Evolutionary conservation across 2,113 vertebrate genomes (phyloP), one percentile per base, ranked within the genome.

Genomic region (Sarotherodon lohbergeri): DNA sequence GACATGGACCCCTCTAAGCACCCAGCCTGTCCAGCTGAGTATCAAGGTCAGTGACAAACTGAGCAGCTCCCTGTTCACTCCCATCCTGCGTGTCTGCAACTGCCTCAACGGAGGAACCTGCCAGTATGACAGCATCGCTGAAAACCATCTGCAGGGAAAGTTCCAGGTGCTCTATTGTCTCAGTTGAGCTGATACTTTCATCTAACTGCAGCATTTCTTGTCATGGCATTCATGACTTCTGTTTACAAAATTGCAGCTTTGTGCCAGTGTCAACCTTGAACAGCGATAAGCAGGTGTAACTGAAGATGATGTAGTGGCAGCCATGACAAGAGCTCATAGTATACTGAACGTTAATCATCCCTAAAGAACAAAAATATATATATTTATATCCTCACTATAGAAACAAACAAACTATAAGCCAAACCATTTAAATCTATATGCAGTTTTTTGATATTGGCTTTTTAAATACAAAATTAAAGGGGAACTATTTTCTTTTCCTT

Each of bases 101-200:
- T 97, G 97, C 84, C 86, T 96, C 54, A 97, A 97, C 8, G 96
- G 96, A 76, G 97, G 97, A 61, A 93, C 91, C 68, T 97, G 97
- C 84, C 95, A 96, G 89, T 97, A 95, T 22, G 87, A 94, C 86
- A 96, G 91, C 86, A 27, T 96, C 14, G 78, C 63, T 2, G 94
- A 97, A 84, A 97, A 92, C 91, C 92, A 96, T 61, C 88, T 86
- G 79, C 86, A 95, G 82, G 96, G 96, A 84, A 97, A 92, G 88
- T 97, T 97, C 86, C 97, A 97, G 97, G 97, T 97, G 90, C 13
- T 39, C 32, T 29, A 19, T 11, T 27, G 63, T 55, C 54, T 24
- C 34, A 57, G 9, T 56, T 32, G 43, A 32, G 71, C 71, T 50
- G 73, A 32, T 7, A 50, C 73, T 78, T 78, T 78, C 29, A 52